A percentile compares a stretch with the other conserved stretches of the same genome.
Evolutionary conservation across 1,140 invertebrate genomes (phyloP).

Genomic region (Arctopsyche grandis): DNA sequence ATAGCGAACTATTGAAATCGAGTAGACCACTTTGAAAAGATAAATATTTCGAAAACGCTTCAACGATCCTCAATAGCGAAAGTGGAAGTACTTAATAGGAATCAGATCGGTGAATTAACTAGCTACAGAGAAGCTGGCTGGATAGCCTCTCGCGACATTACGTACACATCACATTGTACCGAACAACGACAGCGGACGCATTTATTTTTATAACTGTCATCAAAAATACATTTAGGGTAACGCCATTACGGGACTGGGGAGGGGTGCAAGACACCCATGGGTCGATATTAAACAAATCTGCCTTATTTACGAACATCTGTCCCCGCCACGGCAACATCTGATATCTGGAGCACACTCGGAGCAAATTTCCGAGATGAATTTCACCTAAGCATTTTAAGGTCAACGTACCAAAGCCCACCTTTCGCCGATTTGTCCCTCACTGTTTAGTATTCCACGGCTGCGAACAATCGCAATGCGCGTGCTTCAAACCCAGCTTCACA

Average conservation of each 20-base stretch:
- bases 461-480: no score
- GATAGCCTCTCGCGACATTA: slow-evolving; percentile 5
- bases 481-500: no score
- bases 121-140: neutral
- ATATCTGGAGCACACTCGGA: no score
- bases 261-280: slow-evolving; percentile 10
- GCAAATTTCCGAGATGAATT: no score
- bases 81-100: no score
- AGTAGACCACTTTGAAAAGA: no score
- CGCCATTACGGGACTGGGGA: slow-evolving; percentile 18
- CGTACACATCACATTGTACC: slow-evolving; percentile 39
- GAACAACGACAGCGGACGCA: slow-evolving; percentile 32
- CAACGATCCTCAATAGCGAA: neutral
- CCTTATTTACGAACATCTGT: slow-evolving; percentile 27
- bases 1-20: no score
- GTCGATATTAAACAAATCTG: slow-evolving; percentile 40
- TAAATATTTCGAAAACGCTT: no score
- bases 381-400: no score
- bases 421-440: no score
- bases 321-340: neutral
- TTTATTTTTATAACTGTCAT: slow-evolving; percentile 43
- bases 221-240: slow-evolving; percentile 42
- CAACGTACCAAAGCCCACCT: no score
- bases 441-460: no score
- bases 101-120: neutral